Conservation (phyloP, 2,113 vertebrate species). For the Spermophilus dauricus region DNA sequence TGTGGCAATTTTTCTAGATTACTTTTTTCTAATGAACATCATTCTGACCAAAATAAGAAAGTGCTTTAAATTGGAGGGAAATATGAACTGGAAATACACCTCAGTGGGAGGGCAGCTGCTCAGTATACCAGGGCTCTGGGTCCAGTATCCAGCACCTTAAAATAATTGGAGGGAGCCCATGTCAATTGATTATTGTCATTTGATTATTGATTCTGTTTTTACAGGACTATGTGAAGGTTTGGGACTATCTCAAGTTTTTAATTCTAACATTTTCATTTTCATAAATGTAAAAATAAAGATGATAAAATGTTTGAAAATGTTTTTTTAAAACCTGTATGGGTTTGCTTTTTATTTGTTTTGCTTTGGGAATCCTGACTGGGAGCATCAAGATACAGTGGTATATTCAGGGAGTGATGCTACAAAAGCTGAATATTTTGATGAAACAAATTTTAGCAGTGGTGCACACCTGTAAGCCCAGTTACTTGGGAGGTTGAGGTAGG, state of each 20-base stretch:
- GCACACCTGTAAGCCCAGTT: too few species aligned
- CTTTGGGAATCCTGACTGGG: background rate
- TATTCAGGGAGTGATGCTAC: background rate
- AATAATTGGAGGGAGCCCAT: background rate
- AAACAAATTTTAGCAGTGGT: background rate
- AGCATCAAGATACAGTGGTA: background rate
- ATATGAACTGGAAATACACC: background rate
- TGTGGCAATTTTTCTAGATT: background rate
- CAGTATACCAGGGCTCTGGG: too few species aligned
- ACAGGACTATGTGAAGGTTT: background rate
- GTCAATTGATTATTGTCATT: background rate
- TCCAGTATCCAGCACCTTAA: background rate
- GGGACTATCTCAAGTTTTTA: background rate
- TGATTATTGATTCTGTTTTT: background rate
- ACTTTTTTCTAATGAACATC: slow-evolving; percentile 3
- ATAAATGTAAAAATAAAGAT: background rate
- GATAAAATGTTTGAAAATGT: background rate
- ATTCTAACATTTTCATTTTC: background rate
- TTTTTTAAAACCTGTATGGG: background rate
- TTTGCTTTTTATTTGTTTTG: background rate
- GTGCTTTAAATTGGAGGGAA: background rate
- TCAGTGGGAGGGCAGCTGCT: background rate
- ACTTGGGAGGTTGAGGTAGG: too few species aligned
- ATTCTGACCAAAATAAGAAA: background rate
- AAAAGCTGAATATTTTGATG: background rate